Percentiles rank a stretch among this genome's conserved stretches.
These are phyloP conservation scores for Exocentrus adspersus DNA, from an alignment of 2,888 invertebrate species.

Conservation along the genomic window DNA sequence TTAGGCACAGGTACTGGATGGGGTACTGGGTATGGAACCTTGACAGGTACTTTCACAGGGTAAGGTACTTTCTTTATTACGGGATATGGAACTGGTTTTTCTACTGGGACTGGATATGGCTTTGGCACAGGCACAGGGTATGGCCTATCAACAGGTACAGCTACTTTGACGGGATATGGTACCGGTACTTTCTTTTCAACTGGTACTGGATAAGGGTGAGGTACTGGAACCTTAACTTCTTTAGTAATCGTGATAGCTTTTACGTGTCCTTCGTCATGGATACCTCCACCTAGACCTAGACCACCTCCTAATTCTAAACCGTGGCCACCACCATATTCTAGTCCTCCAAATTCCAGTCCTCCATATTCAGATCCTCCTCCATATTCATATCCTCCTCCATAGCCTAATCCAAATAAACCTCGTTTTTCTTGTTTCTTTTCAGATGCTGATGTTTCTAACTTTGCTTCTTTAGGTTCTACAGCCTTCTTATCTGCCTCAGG, in stretches of 20 bases:
- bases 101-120: constrained; percentile 65
- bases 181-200: constrained; percentile 66
- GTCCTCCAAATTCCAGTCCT: constrained; percentile 44
- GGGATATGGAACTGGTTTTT: constrained; percentile 67
- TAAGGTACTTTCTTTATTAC: constrained; percentile 67
- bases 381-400: constrained; percentile 48
- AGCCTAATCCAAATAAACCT: constrained; percentile 56
- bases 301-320: constrained; percentile 38
- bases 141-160: constrained; percentile 65
- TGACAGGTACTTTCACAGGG: constrained; percentile 63
- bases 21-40: constrained; percentile 66
- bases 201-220: constrained; percentile 68
- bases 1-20: constrained; percentile 57
- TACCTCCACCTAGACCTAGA: constrained; percentile 21
- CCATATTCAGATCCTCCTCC: constrained; percentile 40
- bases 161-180: constrained; percentile 60
- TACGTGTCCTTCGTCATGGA: constrained; percentile 46
- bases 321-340: constrained; percentile 38
- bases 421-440: constrained; percentile 56
- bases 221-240: constrained; percentile 59
- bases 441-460: constrained; percentile 48
- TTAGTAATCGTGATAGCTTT: constrained; percentile 63
- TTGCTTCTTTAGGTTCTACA: constrained; percentile 49
- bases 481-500: constrained; percentile 53
- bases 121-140: constrained; percentile 64